Evolutionary conservation across 2,888 invertebrate genomes (phyloP).

Genomic region (Chaetogeoica ovagalla): DNA sequence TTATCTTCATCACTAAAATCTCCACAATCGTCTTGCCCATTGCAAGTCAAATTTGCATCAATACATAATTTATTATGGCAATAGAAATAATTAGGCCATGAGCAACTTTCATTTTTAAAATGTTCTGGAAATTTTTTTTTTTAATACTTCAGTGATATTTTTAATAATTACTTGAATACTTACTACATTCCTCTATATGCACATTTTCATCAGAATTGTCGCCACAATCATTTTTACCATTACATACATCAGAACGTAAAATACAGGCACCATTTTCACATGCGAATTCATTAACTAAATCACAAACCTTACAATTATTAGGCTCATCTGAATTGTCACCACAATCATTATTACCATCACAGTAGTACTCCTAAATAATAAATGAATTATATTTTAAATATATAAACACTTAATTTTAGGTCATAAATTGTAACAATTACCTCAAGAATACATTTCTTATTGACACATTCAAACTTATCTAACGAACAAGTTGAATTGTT

Average conservation of each 20-base stretch:
- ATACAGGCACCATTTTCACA: slow-evolving; percentile 78
- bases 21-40: slow-evolving; percentile 70
- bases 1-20: slow-evolving; percentile 70
- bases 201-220: slow-evolving; percentile 70
- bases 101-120: slow-evolving; percentile 54
- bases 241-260: slow-evolving; percentile 68
- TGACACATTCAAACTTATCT: slow-evolving; percentile 70
- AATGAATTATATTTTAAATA: slow-evolving; percentile 13
- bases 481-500: slow-evolving; percentile 56
- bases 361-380: slow-evolving; percentile 62
- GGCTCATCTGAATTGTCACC: slow-evolving; percentile 74
- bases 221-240: slow-evolving; percentile 70
- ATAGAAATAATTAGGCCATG: slow-evolving; percentile 64
- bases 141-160: not conserved
- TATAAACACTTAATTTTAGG: not conserved
- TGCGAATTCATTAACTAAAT: slow-evolving; percentile 64
- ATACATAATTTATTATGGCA: slow-evolving; percentile 79
- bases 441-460: slow-evolving; percentile 71
- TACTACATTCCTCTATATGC: slow-evolving; percentile 47
- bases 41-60: slow-evolving; percentile 68
- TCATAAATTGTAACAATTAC: slow-evolving; percentile 46
- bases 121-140: slow-evolving; percentile 26
- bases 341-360: slow-evolving; percentile 73
- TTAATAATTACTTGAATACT: slow-evolving; percentile 21
- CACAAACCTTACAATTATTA: slow-evolving; percentile 60